These are phyloP conservation scores for Muscidifurax raptorellus DNA, from an alignment of 1,140 invertebrate species.

Conservation along the genomic window DNA sequence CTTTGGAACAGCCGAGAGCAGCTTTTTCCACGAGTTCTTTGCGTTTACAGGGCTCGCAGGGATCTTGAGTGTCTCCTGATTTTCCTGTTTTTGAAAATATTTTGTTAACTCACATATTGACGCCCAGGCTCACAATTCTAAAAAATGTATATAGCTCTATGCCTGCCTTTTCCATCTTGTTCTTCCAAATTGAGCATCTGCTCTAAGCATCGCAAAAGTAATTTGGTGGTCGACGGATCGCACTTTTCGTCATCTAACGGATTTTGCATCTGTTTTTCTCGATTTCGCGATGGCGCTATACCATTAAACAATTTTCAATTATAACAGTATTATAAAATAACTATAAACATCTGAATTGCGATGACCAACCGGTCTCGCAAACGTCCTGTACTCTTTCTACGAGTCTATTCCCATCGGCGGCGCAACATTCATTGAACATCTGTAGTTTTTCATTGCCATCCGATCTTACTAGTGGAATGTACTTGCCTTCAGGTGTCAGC, in stretches of 20 bases:
- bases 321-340: no score
- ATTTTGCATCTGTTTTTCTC: constrained; percentile 11
- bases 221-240: constrained; percentile 3
- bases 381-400: background rate
- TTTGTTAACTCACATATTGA: no score
- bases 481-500: constrained; percentile 49
- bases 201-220: constrained; percentile 45
- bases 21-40: background rate
- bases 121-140: background rate
- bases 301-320: no score
- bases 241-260: constrained; percentile 21
- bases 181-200: constrained; percentile 45
- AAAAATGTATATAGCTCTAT: background rate
- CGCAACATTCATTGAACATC: background rate
- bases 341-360: background rate
- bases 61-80: background rate
- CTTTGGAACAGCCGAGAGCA: background rate
- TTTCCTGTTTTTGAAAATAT: constrained; percentile 3
- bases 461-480: constrained; percentile 38
- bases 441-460: background rate
- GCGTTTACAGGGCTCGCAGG: constrained; percentile 4
- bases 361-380: background rate
- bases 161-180: constrained; percentile 2
- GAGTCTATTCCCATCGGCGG: background rate
- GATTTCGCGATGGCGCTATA: background rate